Percentiles rank a stretch among this genome's conserved stretches.
phyloP scores from a whole-genome alignment of 1,140 invertebrate genomes.

The Trichogramma pretiosum region DNA sequence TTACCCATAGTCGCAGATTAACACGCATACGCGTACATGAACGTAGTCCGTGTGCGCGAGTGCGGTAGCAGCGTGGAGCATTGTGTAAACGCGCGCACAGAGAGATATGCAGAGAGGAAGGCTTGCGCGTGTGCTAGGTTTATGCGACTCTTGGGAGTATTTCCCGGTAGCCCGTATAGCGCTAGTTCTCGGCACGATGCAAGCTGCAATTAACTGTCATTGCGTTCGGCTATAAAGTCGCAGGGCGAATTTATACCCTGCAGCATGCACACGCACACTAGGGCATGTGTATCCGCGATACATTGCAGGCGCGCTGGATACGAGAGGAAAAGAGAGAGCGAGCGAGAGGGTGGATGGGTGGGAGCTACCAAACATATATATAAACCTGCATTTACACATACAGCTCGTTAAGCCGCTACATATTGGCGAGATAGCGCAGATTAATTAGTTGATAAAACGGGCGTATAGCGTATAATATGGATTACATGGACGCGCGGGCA shows the following conservation, averaged over 20 bases:
- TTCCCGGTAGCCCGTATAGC: background rate
- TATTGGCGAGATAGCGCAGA: conserved; percentile 10
- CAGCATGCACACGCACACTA: background rate
- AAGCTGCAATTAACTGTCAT: conserved; percentile 15
- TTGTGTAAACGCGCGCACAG: too few species aligned
- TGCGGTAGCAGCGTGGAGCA: too few species aligned
- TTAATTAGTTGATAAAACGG: conserved; percentile 17
- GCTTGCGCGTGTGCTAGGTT: background rate
- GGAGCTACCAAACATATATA: too few species aligned
- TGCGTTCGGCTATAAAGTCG: conserved; percentile 14
- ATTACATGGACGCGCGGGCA: too few species aligned
- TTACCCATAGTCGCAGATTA: too few species aligned
- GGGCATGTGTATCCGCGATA: background rate
- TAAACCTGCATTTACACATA: too few species aligned
- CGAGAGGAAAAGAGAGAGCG: too few species aligned
- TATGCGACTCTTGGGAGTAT: conserved; percentile 12
- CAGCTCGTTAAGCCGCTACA: conserved; percentile 8
- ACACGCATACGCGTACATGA: background rate
- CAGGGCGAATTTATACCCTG: conserved; percentile 12
- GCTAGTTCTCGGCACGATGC: too few species aligned
- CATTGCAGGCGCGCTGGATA: background rate
- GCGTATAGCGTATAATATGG: too few species aligned
- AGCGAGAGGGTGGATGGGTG: background rate
- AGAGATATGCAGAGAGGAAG: too few species aligned
- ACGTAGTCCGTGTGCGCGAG: too few species aligned